Evolutionary conservation across 2,888 invertebrate genomes (phyloP), one percentile per base, ranked within the genome.

Genomic region (Hylaea fasciaria): DNA sequence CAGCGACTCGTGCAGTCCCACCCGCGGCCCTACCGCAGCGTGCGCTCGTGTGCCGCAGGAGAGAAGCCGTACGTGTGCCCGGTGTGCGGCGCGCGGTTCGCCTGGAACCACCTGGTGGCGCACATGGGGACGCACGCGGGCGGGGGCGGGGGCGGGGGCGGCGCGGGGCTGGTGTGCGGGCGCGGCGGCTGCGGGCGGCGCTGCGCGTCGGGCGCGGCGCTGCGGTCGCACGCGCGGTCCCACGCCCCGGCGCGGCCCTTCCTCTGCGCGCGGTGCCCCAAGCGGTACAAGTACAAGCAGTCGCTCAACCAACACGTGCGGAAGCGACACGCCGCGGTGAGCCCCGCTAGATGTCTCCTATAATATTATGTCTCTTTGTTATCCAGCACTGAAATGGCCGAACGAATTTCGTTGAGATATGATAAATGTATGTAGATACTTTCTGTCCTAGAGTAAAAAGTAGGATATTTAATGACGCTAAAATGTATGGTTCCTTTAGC

Each of bases 41-140:
- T 5, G n/a, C n/a, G n/a, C n/a, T 22, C 22, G 22, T 22, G 22
- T 22, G 3, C 10, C 37, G 0, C 65, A 86, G 87, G 87, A 5
- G 85, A 74, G 37, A 80, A 87, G 62, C 89, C 88, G 0, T 89
- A 88, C 77, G 79, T 89, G 64, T 89, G 89, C 54, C 76, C 81
- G 1, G 71, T 83, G 14, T 89, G 89, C 74, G 89, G 89, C 54
- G 77, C 76, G 63, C 81, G 76, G 17, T 89, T 89, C 80, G 77
- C 84, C 0, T 87, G 85, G 8, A 89, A 89, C 83, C 89, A 87
- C 76, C 71, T 89, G 53, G 66, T 83, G 0, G 77, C 73, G n/a
- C 89, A 89, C 77, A 63, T 83, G 76, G 62, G 5, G 35, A 12
- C 37, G n/a, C 68, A 67, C 64, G 53, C 22, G 37, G 29, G 9